A percentile compares a stretch with the other conserved stretches of the same genome.
These are phyloP conservation scores for Ichneumoninae sp. DNA, from an alignment of 2,888 invertebrate genomes.

Conservation along the genomic window DNA sequence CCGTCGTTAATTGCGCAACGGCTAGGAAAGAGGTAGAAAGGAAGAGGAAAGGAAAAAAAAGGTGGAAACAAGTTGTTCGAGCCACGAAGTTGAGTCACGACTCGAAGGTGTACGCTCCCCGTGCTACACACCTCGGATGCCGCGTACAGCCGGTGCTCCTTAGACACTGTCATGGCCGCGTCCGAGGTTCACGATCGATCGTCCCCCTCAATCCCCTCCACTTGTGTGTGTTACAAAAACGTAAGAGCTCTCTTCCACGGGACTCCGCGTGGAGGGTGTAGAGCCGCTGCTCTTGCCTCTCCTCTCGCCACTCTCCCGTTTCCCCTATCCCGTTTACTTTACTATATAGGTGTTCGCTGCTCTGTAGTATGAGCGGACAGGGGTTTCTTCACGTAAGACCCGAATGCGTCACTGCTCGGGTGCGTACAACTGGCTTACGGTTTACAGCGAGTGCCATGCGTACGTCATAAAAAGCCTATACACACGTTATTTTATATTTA, in stretches of 20 bases:
- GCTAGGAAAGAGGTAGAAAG: not conserved
- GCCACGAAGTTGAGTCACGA: slow-evolving; percentile 58
- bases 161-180: slow-evolving; percentile 65
- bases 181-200: slow-evolving; percentile 64
- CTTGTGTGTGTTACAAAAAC: slow-evolving; percentile 43
- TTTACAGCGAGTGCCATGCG: slow-evolving; percentile 11
- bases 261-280: slow-evolving; percentile 48
- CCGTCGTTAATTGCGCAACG: slow-evolving; percentile 63
- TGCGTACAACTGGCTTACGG: not conserved
- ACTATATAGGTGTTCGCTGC: not conserved
- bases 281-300: slow-evolving; percentile 16
- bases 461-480: not conserved
- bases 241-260: slow-evolving; percentile 33
- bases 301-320: not conserved
- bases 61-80: slow-evolving; percentile 37
- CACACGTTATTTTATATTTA: not conserved
- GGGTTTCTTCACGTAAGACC: slow-evolving; percentile 60
- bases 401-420: slow-evolving; percentile 57
- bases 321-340: slow-evolving; percentile 17
- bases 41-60: slow-evolving; percentile 7
- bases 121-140: slow-evolving; percentile 27
- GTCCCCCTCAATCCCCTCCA: slow-evolving; percentile 14
- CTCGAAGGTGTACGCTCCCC: slow-evolving; percentile 46
- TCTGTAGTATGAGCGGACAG: slow-evolving; percentile 2
- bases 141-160: slow-evolving; percentile 44